These are phyloP conservation scores for Drosophila pandora DNA, from an alignment of 1,140 invertebrate species.

Conservation along the genomic window DNA sequence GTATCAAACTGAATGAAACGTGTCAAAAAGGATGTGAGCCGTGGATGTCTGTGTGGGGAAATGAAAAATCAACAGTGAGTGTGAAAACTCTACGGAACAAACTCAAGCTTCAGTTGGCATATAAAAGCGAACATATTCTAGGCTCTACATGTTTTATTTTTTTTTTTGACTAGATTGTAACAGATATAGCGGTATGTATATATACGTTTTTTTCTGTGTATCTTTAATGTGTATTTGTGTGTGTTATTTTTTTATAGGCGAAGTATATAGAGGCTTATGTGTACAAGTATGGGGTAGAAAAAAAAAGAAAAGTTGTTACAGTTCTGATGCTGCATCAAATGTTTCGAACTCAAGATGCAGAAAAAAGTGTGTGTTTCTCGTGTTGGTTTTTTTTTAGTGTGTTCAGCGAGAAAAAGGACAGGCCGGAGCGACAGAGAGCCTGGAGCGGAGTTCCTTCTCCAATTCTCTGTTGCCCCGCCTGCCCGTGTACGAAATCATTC, in stretches of 20 bases:
- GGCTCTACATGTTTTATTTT: conserved; percentile 22
- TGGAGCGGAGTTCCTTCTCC: conserved; percentile 6
- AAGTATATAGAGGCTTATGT: conserved; percentile 29
- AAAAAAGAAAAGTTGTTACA: conserved; percentile 31
- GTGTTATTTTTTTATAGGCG: conserved; percentile 2
- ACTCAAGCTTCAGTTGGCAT: conserved; percentile 34
- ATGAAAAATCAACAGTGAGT: conserved; percentile 49
- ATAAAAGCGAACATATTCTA: conserved; percentile 50
- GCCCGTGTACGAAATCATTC: conserved; percentile 75
- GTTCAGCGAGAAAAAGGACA: conserved; percentile 33
- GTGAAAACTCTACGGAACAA: conserved; percentile 33
- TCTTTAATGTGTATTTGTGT: conserved; percentile 10
- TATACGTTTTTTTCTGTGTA: conserved; percentile 10
- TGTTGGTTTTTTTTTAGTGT: conserved; percentile 10
- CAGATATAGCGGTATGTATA: conserved; percentile 26
- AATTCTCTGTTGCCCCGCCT: conserved; percentile 7
- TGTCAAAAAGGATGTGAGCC: conserved; percentile 38
- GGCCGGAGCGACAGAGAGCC: conserved; percentile 10
- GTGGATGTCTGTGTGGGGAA: conserved; percentile 22
- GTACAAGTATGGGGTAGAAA: conserved; percentile 21
- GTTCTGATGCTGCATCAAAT: conserved; percentile 48
- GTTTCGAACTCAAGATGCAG: conserved; percentile 50
- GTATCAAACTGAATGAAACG: conserved; percentile 60
- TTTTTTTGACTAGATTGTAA: conserved; percentile 17
- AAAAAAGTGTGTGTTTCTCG: conserved; percentile 35